Percentiles rank a stretch among this genome's conserved stretches.
Evolutionary conservation across 2,888 invertebrate genomes (phyloP).

Genomic region (Phrixothrix hirtus): DNA sequence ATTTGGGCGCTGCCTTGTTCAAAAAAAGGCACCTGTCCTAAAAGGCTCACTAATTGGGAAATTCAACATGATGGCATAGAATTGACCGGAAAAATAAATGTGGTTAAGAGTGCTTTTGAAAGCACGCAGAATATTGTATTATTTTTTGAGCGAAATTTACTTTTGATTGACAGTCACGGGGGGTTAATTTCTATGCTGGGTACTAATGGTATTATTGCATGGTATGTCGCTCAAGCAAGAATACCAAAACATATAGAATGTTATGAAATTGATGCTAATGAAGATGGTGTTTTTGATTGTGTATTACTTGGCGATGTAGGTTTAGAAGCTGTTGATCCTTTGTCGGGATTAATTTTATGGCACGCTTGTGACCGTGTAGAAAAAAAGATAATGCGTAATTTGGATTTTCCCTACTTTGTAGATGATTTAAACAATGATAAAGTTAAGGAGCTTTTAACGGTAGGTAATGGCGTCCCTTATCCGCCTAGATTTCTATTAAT

Average conservation of each 20-base stretch:
- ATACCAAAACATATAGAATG: constrained; percentile 76
- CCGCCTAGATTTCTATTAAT: constrained; percentile 69
- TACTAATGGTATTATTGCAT: constrained; percentile 73
- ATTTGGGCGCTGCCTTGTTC: constrained; percentile 77
- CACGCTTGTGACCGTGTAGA: constrained; percentile 62
- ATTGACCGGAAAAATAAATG: constrained; percentile 70
- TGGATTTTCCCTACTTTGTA: constrained; percentile 71
- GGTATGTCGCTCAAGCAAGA: constrained; percentile 71
- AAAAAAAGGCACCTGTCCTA: constrained; percentile 68
- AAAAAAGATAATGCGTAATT: constrained; percentile 60
- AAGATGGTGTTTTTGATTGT: constrained; percentile 73
- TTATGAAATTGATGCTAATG: constrained; percentile 71
- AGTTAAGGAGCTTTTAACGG: constrained; percentile 69
- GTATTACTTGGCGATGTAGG: constrained; percentile 74
- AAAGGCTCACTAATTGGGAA: constrained; percentile 70
- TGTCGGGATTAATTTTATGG: constrained; percentile 65
- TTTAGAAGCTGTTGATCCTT: constrained; percentile 64
- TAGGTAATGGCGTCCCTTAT: constrained; percentile 56
- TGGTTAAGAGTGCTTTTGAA: constrained; percentile 67
- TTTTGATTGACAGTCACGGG: constrained; percentile 60
- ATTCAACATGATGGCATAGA: constrained; percentile 70
- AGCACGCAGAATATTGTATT: constrained; percentile 73
- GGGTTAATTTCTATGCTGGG: constrained; percentile 54
- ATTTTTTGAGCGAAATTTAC: constrained; percentile 71
- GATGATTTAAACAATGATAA: constrained; percentile 75